phyloP scores from a whole-genome alignment of 1,140 invertebrate genomes.

The Lepidostoma basale region DNA sequence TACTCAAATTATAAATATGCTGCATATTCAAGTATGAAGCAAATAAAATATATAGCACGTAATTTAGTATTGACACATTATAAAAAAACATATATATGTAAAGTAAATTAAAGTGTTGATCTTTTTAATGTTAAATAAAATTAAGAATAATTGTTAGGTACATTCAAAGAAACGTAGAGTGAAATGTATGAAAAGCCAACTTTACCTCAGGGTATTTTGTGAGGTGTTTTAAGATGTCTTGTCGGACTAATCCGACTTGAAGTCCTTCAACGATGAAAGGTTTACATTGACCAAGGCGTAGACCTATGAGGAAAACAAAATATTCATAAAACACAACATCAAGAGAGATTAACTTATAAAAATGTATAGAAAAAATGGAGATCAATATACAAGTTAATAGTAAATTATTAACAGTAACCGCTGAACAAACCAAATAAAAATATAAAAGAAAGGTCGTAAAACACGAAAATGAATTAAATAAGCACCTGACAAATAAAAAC shows the following conservation, averaged over 20 bases:
- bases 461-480: not conserved
- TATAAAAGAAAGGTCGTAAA: not conserved
- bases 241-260: constrained; percentile 85
- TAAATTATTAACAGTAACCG: not conserved
- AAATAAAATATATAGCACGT: no score
- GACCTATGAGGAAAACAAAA: constrained; percentile 60
- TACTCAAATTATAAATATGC: no score
- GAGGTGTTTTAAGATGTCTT: constrained; percentile 80
- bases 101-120: no score
- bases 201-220: constrained; percentile 80
- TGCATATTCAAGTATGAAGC: no score
- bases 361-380: constrained; percentile 17
- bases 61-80: no score
- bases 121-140: no score
- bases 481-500: constrained; percentile 79
- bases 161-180: not conserved
- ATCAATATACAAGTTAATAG: constrained; percentile 30
- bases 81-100: no score
- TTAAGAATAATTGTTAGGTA: not conserved
- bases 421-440: not conserved
- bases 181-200: not conserved
- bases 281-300: constrained; percentile 75
- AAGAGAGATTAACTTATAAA: constrained; percentile 18
- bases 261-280: constrained; percentile 86
- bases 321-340: constrained; percentile 4